These are phyloP conservation scores for Baryphthengus martii DNA, from an alignment of 2,113 vertebrate species.

Conservation along the genomic window DNA sequence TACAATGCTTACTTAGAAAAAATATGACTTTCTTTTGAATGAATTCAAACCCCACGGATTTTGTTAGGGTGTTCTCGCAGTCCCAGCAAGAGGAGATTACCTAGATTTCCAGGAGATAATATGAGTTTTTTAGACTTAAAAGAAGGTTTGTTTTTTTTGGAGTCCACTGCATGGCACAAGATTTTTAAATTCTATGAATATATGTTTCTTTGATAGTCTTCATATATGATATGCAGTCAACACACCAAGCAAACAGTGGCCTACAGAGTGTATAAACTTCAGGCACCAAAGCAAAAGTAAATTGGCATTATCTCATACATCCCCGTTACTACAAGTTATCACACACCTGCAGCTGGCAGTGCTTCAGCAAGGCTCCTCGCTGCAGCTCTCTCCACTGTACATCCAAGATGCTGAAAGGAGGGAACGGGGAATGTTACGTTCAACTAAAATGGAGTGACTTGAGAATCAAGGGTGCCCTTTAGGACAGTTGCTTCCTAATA, in stretches of 20 bases:
- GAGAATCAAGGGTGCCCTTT: not conserved
- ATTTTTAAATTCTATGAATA: not conserved
- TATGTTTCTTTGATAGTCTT: not conserved
- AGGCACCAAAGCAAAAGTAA: not conserved
- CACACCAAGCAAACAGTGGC: not conserved
- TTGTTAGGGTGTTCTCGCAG: not conserved
- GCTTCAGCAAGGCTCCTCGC: not conserved
- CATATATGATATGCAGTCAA: not conserved
- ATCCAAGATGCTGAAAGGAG: not conserved
- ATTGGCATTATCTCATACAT: rapidly evolving
- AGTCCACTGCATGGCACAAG: not conserved
- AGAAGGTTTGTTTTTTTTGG: not conserved
- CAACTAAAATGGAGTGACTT: not conserved
- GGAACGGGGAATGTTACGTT: not conserved
- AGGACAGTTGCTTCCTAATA: not conserved
- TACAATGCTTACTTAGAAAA: not conserved
- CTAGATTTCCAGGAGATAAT: not conserved
- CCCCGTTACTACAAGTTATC: not conserved
- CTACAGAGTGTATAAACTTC: not conserved
- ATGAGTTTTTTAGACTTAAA: not conserved
- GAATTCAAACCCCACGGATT: not conserved
- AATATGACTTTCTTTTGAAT: not conserved
- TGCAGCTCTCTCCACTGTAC: not conserved
- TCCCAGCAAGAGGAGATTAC: not conserved
- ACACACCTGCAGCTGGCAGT: not conserved